phyloP scores from a whole-genome alignment of 2,797 vertebrate species.

The Diplodus sargus region DNA sequence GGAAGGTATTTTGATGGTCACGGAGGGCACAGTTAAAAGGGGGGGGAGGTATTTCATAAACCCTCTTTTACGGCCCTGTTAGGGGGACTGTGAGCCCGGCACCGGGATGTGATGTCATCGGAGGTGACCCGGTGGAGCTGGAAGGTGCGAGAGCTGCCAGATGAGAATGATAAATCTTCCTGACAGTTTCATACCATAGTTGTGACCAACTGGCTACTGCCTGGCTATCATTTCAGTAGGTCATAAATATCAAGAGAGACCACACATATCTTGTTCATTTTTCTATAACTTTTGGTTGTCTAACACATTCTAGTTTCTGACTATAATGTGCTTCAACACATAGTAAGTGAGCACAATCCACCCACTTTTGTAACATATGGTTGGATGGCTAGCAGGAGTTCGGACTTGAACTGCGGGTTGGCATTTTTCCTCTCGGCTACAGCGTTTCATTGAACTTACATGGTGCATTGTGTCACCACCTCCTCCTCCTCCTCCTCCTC shows the following conservation, averaged over 20 bases:
- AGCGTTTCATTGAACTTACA: conserved; percentile 71
- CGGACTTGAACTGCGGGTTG: conserved; percentile 25
- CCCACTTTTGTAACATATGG: background rate
- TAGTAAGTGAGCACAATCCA: background rate
- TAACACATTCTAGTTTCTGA: background rate
- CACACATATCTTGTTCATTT: conserved; percentile 16
- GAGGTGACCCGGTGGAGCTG: conserved; percentile 62
- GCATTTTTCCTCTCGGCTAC: conserved; percentile 14
- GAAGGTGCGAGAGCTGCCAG: conserved; percentile 60
- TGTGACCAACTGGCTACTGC: conserved; percentile 60
- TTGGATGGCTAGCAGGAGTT: conserved; percentile 20
- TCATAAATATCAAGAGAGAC: conserved; percentile 58
- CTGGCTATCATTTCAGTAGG: conserved; percentile 60
- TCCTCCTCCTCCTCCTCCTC: conserved; percentile 52
- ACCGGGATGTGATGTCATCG: conserved; percentile 77
- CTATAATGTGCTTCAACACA: background rate
- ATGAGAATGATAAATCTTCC: conserved; percentile 73
- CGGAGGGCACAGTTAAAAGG: conserved; percentile 20
- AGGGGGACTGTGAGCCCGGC: conserved; percentile 60
- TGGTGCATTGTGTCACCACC: conserved; percentile 76
- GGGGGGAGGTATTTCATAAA: conserved; percentile 51
- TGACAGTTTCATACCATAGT: conserved; percentile 63
- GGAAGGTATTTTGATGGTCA: conserved; percentile 34
- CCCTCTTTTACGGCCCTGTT: conserved; percentile 61
- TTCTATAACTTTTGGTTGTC: conserved; percentile 15